Conservation (phyloP, 1,140 invertebrate species). For the Stratiolaelaps scimitus region DNA sequence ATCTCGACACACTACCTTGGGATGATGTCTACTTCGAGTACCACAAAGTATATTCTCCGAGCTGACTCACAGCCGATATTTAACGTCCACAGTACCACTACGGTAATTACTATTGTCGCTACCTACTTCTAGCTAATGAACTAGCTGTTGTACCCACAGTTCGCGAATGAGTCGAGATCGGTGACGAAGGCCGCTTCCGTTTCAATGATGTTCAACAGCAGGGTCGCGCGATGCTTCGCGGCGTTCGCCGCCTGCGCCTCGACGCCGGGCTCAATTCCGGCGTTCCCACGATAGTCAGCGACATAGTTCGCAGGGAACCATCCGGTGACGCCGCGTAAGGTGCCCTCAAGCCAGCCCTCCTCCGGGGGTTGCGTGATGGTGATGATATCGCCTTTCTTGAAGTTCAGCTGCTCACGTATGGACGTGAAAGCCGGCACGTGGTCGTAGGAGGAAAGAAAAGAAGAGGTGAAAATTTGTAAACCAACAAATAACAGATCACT, state of each 20-base stretch:
- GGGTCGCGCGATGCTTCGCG: background rate
- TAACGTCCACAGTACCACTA: too few species aligned
- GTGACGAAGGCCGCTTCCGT: conserved; percentile 18
- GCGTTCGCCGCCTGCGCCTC: conserved; percentile 38
- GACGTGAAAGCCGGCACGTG: too few species aligned
- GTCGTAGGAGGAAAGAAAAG: background rate
- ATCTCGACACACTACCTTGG: too few species aligned
- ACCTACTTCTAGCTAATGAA: too few species aligned
- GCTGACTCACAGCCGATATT: too few species aligned
- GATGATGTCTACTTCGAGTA: too few species aligned
- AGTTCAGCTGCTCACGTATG: too few species aligned
- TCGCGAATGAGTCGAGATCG: conserved; percentile 4
- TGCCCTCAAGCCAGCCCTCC: conserved; percentile 94
- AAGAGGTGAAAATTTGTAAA: background rate
- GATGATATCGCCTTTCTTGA: conserved; percentile 46
- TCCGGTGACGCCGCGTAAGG: conserved; percentile 68
- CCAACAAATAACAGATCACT: background rate
- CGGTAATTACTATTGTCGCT: too few species aligned
- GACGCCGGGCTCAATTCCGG: conserved; percentile 31
- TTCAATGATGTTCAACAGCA: conserved; percentile 4
- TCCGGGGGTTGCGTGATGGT: conserved; percentile 69
- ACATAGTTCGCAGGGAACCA: conserved; percentile 98
- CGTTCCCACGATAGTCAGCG: conserved; percentile 40
- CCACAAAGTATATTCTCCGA: too few species aligned
- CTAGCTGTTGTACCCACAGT: conserved; percentile 13